A percentile compares a stretch with the other conserved stretches of the same genome.
These are phyloP conservation scores for Ligdia adustata DNA, from an alignment of 2,888 invertebrate species.

Conservation along the genomic window DNA sequence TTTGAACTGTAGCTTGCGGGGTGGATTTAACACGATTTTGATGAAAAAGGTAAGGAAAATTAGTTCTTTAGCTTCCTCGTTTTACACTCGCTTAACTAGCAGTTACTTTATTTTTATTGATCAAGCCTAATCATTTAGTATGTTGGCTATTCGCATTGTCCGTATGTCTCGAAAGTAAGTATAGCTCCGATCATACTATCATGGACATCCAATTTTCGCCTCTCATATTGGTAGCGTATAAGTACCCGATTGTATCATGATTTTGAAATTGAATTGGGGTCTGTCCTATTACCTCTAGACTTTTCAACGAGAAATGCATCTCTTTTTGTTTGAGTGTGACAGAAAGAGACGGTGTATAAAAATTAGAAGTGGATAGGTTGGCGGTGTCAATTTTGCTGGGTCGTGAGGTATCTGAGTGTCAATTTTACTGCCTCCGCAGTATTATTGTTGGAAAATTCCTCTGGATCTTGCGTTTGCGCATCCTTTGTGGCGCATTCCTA, in stretches of 20 bases:
- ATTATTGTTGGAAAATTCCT: slow-evolving; percentile 48
- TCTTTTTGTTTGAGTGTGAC: slow-evolving; percentile 33
- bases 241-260: slow-evolving; percentile 69
- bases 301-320: slow-evolving; percentile 30
- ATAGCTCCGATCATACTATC: slow-evolving; percentile 61
- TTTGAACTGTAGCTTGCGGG: no score
- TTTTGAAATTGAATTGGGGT: slow-evolving; percentile 76
- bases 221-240: slow-evolving; percentile 78
- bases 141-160: slow-evolving; percentile 23
- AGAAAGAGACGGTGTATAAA: slow-evolving; percentile 40
- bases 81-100: no score
- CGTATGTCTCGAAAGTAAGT: slow-evolving; percentile 55
- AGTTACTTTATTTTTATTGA: no score
- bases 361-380: slow-evolving; percentile 38
- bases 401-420: slow-evolving; percentile 60
- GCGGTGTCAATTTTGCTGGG: slow-evolving; percentile 63
- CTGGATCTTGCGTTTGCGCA: slow-evolving; percentile 44
- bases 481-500: slow-evolving; percentile 67
- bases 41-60: no score
- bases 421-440: slow-evolving; percentile 53
- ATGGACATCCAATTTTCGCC: slow-evolving; percentile 73
- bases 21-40: no score
- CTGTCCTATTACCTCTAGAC: slow-evolving; percentile 51
- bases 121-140: no score
- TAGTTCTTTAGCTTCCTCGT: no score